These are phyloP conservation scores for Chromis chromis DNA, from an alignment of 2,797 vertebrate species.

Conservation along the genomic window DNA sequence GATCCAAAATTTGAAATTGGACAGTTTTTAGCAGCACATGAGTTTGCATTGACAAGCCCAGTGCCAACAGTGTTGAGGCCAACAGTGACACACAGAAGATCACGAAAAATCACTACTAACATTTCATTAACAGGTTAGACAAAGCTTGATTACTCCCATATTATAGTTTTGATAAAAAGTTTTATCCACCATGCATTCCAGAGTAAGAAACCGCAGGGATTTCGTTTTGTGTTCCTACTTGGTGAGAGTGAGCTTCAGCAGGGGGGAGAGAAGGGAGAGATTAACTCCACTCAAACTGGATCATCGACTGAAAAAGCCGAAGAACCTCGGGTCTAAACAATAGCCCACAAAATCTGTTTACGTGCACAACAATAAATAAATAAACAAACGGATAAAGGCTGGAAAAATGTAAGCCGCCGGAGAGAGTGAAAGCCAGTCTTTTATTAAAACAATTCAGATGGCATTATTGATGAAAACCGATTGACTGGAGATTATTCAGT, in stretches of 20 bases:
- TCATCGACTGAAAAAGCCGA: slow-evolving; percentile 47
- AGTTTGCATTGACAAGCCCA: not conserved
- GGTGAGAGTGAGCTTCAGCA: slow-evolving; percentile 32
- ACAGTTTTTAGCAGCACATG: not conserved
- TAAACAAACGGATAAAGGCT: slow-evolving; percentile 39
- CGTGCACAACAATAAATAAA: slow-evolving; percentile 45
- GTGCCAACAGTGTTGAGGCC: too few species aligned
- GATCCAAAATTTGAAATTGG: not conserved
- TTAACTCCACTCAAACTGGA: slow-evolving; percentile 58
- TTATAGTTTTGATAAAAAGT: not conserved
- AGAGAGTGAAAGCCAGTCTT: slow-evolving; percentile 44
- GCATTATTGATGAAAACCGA: slow-evolving; percentile 57
- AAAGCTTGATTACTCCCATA: not conserved
- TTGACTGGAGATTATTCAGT: slow-evolving; percentile 32
- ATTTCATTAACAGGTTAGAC: not conserved
- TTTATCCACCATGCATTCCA: slow-evolving; percentile 18
- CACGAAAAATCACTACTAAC: not conserved
- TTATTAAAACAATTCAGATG: slow-evolving; percentile 55
- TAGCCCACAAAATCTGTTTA: slow-evolving; percentile 55
- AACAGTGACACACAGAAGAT: too few species aligned
- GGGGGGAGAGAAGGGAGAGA: slow-evolving; percentile 31
- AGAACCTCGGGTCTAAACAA: slow-evolving; percentile 57
- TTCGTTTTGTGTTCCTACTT: slow-evolving; percentile 31
- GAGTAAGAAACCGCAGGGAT: slow-evolving; percentile 12
- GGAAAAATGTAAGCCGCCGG: slow-evolving; percentile 32